A percentile compares a stretch with the other conserved stretches of the same genome.
phyloP scores from a whole-genome alignment of 2,888 invertebrate genomes.

The Tipula lateralis region DNA sequence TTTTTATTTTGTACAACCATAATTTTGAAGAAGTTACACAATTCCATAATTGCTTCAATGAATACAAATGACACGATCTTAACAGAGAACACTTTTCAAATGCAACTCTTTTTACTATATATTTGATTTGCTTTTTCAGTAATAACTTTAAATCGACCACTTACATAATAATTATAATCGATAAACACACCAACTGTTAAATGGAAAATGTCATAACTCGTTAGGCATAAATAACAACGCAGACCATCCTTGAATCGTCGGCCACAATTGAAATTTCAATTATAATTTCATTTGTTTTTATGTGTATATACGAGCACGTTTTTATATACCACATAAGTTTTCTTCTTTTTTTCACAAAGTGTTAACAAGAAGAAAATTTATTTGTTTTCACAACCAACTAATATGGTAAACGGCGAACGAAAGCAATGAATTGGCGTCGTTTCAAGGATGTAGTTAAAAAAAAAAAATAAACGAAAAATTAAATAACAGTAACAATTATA shows the following conservation, averaged over 20 bases:
- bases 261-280: background rate
- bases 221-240: background rate
- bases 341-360: background rate
- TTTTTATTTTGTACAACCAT: background rate
- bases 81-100: background rate
- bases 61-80: background rate
- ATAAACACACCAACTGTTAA: background rate
- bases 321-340: background rate
- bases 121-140: background rate
- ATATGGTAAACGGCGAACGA: background rate
- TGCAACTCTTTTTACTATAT: background rate
- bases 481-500: conserved; percentile 12
- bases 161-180: background rate
- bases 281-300: background rate
- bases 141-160: background rate
- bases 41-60: background rate
- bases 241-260: background rate
- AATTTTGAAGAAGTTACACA: background rate
- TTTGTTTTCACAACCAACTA: background rate
- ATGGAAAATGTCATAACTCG: background rate
- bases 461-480: background rate
- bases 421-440: background rate
- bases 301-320: background rate
- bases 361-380: background rate
- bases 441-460: background rate